Evolutionary conservation across 2,113 vertebrate genomes (phyloP).

Genomic region (Cygnus atratus): DNA sequence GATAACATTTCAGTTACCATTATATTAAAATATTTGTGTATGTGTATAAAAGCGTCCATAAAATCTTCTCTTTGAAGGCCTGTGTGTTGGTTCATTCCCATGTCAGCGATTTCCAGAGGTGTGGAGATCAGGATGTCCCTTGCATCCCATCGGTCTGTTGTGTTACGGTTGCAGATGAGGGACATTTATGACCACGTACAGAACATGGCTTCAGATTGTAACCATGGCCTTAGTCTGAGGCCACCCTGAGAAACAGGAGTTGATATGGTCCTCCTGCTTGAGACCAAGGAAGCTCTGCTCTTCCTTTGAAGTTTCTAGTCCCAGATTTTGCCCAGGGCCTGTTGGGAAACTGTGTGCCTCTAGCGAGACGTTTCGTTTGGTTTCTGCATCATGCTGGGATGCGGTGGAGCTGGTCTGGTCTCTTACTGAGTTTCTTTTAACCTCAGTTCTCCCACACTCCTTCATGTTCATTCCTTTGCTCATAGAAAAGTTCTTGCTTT

Average conservation of each 20-base stretch:
- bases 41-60: conserved; percentile 75
- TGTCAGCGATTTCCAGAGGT: neutral
- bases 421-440: neutral
- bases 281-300: neutral
- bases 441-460: neutral
- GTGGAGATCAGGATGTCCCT: neutral
- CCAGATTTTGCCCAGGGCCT: rapidly evolving
- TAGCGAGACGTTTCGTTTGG: neutral
- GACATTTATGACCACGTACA: neutral
- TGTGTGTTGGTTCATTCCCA: neutral
- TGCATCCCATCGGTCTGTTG: rapidly evolving
- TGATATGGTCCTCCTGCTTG: neutral
- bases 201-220: rapidly evolving
- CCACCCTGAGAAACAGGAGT: neutral
- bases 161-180: neutral
- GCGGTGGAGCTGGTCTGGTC: neutral
- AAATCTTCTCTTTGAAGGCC: conserved; percentile 66
- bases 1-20: conserved; percentile 81
- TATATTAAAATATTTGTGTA: conserved; percentile 86
- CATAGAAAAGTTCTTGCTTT: neutral
- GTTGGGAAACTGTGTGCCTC: rapidly evolving
- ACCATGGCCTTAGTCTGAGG: neutral
- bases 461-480: neutral
- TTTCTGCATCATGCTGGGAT: neutral
- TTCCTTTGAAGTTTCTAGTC: neutral